These are phyloP conservation scores for Chrysoperla carnea DNA, from an alignment of 1,140 invertebrate genomes.

Conservation along the genomic window DNA sequence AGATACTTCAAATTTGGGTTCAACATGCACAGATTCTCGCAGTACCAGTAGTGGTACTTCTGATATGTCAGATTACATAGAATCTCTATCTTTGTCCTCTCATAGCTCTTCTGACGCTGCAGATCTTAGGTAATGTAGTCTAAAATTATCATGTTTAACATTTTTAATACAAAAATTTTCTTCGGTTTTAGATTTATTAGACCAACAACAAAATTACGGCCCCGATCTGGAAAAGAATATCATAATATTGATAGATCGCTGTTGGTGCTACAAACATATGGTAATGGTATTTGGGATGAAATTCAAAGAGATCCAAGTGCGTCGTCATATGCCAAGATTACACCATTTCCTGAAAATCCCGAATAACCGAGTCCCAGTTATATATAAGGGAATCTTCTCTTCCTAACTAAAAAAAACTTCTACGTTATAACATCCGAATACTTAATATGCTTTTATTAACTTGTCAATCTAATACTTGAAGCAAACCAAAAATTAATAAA, in stretches of 20 bases:
- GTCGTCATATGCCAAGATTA: conserved; percentile 29
- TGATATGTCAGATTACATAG: conserved; percentile 77
- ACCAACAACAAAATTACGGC: conserved; percentile 60
- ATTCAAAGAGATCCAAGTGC: conserved; percentile 9
- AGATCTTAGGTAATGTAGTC: conserved; percentile 20
- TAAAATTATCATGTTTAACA: no score
- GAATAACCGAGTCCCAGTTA: conserved; percentile 32
- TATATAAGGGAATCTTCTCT: no score
- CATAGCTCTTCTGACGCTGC: conserved; percentile 58
- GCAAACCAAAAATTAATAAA: no score
- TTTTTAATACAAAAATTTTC: no score
- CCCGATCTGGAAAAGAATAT: conserved; percentile 80
- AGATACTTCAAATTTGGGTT: conserved; percentile 16
- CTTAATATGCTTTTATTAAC: no score
- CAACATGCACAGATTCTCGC: conserved; percentile 37
- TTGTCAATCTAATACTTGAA: no score
- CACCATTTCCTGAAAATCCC: conserved; percentile 28
- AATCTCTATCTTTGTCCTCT: conserved; percentile 57
- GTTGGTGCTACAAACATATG: no score
- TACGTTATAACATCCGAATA: no score
- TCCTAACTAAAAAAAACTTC: no score
- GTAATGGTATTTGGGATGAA: no score
- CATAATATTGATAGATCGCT: conserved; percentile 31
- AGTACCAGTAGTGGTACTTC: conserved; percentile 67
- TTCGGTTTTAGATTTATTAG: conserved; percentile 31